A percentile compares a stretch with the other conserved stretches of the same genome.
Conservation (phyloP, 2,113 vertebrate genomes). For the Polypterus bichir region DNA sequence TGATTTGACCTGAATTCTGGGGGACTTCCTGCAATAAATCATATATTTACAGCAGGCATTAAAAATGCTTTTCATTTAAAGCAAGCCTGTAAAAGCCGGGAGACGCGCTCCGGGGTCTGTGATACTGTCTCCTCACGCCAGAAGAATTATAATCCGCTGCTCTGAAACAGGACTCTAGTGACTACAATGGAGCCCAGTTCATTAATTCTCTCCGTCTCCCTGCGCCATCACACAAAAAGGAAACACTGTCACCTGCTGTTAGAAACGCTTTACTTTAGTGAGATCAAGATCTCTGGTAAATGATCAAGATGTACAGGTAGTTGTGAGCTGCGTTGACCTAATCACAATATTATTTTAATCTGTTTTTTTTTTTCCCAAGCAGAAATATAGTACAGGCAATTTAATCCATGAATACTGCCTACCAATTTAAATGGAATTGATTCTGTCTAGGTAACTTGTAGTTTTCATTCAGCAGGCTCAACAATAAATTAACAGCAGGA, state of each 20-base stretch:
- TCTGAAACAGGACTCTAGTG: not conserved
- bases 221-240: slow-evolving; percentile 10
- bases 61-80: not conserved
- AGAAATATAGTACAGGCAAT: too few relatives aligned
- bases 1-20: slow-evolving; percentile 12
- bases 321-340: too few relatives aligned
- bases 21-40: not conserved
- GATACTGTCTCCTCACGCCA: not conserved
- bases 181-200: not conserved
- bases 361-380: too few relatives aligned
- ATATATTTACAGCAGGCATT: not conserved
- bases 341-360: too few relatives aligned
- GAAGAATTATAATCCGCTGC: not conserved
- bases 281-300: not conserved
- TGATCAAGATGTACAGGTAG: too few relatives aligned
- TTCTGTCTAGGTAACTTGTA: too few relatives aligned
- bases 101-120: not conserved
- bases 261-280: slow-evolving; percentile 8
- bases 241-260: slow-evolving; percentile 21
- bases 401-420: too few relatives aligned
- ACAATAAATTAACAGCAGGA: too few relatives aligned
- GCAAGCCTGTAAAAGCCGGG: not conserved
- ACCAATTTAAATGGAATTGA: too few relatives aligned
- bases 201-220: not conserved
- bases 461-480: too few relatives aligned